phyloP scores from a whole-genome alignment of 2,113 vertebrate species.

The Butorides virescens region DNA sequence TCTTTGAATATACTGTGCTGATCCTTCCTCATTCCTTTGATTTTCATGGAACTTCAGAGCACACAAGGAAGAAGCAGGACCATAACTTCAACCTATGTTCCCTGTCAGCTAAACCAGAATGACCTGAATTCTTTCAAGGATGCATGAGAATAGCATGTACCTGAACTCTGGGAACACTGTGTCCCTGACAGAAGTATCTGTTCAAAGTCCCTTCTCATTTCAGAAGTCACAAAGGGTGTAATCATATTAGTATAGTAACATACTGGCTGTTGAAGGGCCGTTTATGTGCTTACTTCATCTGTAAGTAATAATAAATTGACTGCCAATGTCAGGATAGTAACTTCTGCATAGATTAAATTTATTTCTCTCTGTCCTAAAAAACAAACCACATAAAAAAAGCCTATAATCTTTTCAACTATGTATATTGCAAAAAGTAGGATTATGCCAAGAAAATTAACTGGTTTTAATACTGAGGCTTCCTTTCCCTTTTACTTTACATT shows the following conservation, averaged over 20 bases:
- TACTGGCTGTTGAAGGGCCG: not conserved
- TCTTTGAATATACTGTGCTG: not conserved
- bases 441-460: not conserved
- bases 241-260: not conserved
- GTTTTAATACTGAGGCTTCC: not conserved
- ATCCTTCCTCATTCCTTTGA: not conserved
- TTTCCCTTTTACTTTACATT: not conserved
- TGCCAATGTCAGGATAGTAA: not conserved
- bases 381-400: fast-evolving
- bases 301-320: not conserved
- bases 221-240: not conserved
- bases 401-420: not conserved
- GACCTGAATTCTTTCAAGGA: not conserved
- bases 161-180: not conserved
- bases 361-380: not conserved
- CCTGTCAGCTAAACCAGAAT: not conserved
- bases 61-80: not conserved
- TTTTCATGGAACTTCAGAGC: not conserved
- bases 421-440: not conserved
- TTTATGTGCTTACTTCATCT: not conserved
- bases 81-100: not conserved
- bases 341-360: not conserved
- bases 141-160: not conserved
- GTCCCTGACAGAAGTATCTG: not conserved
- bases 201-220: not conserved